Percentiles rank a stretch among this genome's conserved stretches.
These are phyloP conservation scores for Dione juno DNA, from an alignment of 2,888 invertebrate genomes.

Conservation along the genomic window DNA sequence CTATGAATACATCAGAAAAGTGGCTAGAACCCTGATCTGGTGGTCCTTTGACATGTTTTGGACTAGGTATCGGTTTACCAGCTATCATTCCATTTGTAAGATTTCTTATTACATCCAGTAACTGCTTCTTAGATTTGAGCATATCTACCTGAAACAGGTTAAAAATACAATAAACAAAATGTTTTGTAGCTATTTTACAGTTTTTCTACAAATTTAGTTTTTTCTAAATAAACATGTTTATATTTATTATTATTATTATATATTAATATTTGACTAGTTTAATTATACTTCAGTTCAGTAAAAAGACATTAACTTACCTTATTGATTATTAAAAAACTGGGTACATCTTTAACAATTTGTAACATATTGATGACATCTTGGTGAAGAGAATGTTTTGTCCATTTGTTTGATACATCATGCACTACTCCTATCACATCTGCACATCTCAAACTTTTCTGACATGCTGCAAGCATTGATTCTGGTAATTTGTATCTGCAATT, in stretches of 20 bases:
- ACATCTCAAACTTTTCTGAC: conserved; percentile 85
- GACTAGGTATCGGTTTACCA: conserved; percentile 66
- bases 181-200: background rate
- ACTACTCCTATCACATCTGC: conserved; percentile 93
- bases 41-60: conserved; percentile 52
- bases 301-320: conserved; percentile 84
- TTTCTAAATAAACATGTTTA: too few species aligned
- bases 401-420: conserved; percentile 91
- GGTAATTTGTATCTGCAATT: conserved; percentile 70
- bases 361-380: conserved; percentile 87
- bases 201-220: too few species aligned
- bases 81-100: conserved; percentile 86
- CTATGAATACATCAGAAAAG: conserved; percentile 95
- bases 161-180: background rate
- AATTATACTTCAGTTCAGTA: background rate
- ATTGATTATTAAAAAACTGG: conserved; percentile 93
- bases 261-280: too few species aligned
- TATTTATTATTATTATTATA: too few species aligned
- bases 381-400: conserved; percentile 87
- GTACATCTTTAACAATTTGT: conserved; percentile 82
- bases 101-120: conserved; percentile 88
- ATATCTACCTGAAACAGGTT: conserved; percentile 84
- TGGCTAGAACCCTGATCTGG: conserved; percentile 69
- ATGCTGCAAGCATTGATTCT: conserved; percentile 73
- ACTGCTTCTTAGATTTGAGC: conserved; percentile 86